Evolutionary conservation across 2,113 vertebrate species (phyloP).

Genomic region (Odocoileus hemionus): DNA sequence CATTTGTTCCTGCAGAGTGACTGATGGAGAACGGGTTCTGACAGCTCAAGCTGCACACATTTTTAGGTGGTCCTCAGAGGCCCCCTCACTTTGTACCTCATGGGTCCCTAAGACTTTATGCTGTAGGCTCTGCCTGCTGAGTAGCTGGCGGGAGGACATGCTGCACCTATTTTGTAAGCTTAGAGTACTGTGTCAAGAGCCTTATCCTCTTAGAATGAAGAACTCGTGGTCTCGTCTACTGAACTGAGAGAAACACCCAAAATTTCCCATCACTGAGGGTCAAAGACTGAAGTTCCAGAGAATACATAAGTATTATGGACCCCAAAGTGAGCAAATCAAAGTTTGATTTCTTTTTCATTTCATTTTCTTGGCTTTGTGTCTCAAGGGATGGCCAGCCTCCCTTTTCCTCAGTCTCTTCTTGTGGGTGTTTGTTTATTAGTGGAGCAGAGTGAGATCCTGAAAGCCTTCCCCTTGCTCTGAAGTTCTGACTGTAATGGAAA

Average conservation of each 20-base stretch:
- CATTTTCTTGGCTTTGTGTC: constrained; percentile 47
- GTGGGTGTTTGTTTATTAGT: constrained; percentile 51
- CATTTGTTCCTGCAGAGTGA: constrained; percentile 45
- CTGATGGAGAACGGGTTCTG: neutral
- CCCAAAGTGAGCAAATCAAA: constrained; percentile 43
- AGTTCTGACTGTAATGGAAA: constrained; percentile 52
- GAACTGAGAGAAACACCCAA: neutral
- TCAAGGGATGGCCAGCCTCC: constrained; percentile 11
- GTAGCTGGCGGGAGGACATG: neutral
- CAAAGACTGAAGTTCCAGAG: constrained; percentile 39
- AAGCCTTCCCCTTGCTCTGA: constrained; percentile 28
- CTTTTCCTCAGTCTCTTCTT: neutral
- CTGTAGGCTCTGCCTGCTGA: constrained; percentile 18
- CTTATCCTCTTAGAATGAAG: constrained; percentile 29
- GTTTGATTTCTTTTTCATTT: constrained; percentile 45
- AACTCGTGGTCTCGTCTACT: neutral
- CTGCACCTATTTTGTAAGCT: constrained; percentile 48
- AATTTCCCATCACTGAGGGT: neutral
- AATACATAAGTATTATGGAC: constrained; percentile 19
- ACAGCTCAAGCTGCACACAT: constrained; percentile 48
- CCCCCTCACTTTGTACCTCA: neutral
- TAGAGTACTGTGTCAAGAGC: neutral
- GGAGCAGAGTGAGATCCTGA: neutral
- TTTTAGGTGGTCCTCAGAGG: constrained; percentile 51
- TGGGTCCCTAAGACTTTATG: constrained; percentile 22